Base-by-base conservation (phyloP, 1,140 invertebrate species). In the Drosophila bocki region DNA sequence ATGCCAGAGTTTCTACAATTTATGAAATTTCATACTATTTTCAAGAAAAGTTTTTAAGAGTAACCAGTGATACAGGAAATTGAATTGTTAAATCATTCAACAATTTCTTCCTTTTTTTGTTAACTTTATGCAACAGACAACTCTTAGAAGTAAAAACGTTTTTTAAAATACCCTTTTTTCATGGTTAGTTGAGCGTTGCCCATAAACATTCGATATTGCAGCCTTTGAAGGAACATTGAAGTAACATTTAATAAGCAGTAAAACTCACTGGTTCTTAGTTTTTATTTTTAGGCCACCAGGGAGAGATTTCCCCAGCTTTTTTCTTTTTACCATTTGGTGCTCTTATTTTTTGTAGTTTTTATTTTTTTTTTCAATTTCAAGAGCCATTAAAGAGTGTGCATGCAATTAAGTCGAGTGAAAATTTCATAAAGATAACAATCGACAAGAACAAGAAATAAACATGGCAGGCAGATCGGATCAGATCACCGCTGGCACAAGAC, bases 381-480 rank as follows among this genome's bases (percentile, higher is more conserved):
- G 85, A 88, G 85, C 82, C 85, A 88, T 88, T 88, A 90, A 88
- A 85, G 83, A 78, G 75, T 74, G 80, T 90, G 85, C 85, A 91
- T 88, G 85, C 86, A 88, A 88, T 88, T 88, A 88, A 88, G 82
- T 88, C 85, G 84, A 88, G 78, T 88, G 85, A 88, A 88, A 88
- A 90, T 88, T 88, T 88, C 86, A 90, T 85, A 90, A 82, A 88
- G 85, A 88, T 88, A 88, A 90, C 85, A 90, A 90, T 88, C 85
- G 85, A 90, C 81, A 85, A 90, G 75, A 88, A 88, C 75, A 90
- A 91, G 86, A 91, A 90, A 85, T 90, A 90, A 88, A 90, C 78
- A 90, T 85, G 63, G 70, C 71, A 54, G 59, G 41, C 48, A 77
- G 70, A 72, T 72, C 69, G 69, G 69, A 72, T 72, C 67, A 42